Conservation (phyloP, 2,797 vertebrate species). For the Ctenopoma multispine region DNA sequence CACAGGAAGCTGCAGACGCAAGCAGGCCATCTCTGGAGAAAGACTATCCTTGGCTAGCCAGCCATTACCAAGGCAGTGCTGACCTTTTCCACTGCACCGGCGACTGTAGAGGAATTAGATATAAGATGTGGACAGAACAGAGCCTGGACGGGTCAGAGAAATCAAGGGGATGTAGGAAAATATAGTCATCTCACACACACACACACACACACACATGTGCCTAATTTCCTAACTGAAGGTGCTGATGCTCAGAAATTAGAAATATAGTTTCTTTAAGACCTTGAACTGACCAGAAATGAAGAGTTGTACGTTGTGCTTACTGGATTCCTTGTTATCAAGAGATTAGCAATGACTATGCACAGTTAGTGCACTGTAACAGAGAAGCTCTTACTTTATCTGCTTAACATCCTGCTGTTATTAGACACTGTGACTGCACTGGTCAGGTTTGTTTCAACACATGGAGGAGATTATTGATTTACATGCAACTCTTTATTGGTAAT, state of each 20-base stretch:
- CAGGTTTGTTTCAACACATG: neutral
- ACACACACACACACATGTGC: conserved; percentile 1
- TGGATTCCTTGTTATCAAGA: neutral
- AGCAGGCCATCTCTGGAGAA: conserved; percentile 53
- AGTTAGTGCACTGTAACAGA: neutral
- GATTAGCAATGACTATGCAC: neutral
- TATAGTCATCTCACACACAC: conserved; percentile 6
- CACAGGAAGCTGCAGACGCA: conserved; percentile 43
- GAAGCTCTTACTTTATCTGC: neutral
- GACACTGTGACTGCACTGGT: neutral
- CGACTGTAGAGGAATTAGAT: conserved; percentile 41
- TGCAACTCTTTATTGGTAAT: neutral
- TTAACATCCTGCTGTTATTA: neutral
- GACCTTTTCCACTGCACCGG: conserved; percentile 54
- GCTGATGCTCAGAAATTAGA: conserved; percentile 14
- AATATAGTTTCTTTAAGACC: neutral
- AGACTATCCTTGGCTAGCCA: conserved; percentile 45
- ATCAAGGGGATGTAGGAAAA: conserved; percentile 16
- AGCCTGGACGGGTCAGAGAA: conserved; percentile 9
- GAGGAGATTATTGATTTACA: neutral
- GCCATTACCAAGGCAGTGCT: conserved; percentile 28
- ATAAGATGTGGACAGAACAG: conserved; percentile 32
- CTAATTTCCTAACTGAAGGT: conserved; percentile 4
- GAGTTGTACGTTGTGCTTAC: neutral
- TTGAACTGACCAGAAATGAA: neutral